Evolutionary conservation across 2,888 invertebrate genomes (phyloP), one percentile per base, ranked within the genome.

Genomic region (Nasonovia ribisnigri): DNA sequence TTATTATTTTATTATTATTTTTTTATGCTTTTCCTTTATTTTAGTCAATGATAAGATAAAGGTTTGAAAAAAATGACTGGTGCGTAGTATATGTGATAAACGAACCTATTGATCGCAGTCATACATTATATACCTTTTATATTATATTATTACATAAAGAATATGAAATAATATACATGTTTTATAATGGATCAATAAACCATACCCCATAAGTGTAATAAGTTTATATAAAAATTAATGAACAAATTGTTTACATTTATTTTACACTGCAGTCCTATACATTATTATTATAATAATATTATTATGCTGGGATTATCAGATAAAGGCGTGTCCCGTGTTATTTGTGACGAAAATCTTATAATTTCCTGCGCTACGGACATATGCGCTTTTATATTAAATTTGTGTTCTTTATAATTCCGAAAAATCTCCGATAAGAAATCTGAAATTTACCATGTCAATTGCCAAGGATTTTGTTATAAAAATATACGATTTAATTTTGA

Each of bases 111-210:
- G 51, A 84, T 77, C 77, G 36, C 20, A 36, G 48, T 48, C 77
- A 36, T 90, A 90, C 24, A 90, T 90, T 36, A 90, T 43, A 29
- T 88, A 36, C 36, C n/a, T 36, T 88, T 54, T 20, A 13, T 89
- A 60, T 51, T 88, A 51, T 88, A 51, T 87, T 54, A 51, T 48
- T 24, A 42, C 46, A 84, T 29, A 84, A 48, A 88, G 20, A 51
- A 88, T 88, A 51, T n/a, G 43, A 51, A 5, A 42, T 51, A 67
- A n/a, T 48, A 11, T 48, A 48, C 48, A 48, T 36, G 36, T 67
- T 90, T 77, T 88, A 90, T 77, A 67, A 77, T 90, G 67, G 67
- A 90, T 67, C 90, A 67, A 90, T 90, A 90, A 90, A 77, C 67
- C 48, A 67, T 48, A 24, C 43, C n/a, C 29, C 36, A 16, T 67